Evolutionary conservation across 2,797 vertebrate species (phyloP).

Genomic region (Eremophila alpestris): DNA sequence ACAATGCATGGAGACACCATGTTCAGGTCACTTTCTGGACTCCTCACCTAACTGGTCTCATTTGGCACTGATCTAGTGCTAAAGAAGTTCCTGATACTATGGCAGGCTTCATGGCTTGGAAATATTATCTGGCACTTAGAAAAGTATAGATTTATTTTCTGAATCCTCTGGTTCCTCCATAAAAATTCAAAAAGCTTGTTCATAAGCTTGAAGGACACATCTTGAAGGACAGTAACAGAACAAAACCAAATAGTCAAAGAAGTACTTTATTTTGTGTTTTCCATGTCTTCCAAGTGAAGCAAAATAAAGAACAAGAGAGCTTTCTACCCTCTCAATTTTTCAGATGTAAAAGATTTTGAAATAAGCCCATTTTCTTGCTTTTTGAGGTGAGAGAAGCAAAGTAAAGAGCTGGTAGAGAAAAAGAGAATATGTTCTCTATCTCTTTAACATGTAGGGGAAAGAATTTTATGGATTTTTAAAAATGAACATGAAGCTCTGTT

Average conservation of each 20-base stretch:
- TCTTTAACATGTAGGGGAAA: not conserved
- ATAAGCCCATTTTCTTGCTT: not conserved
- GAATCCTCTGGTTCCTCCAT: not conserved
- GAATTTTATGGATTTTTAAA: not conserved
- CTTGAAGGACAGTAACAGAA: not conserved
- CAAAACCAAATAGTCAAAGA: not conserved
- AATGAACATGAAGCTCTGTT: not conserved
- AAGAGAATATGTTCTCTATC: not conserved
- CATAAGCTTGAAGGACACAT: not conserved
- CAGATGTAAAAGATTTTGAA: not conserved
- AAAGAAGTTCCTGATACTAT: not conserved
- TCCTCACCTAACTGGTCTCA: not conserved
- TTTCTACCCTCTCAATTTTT: not conserved
- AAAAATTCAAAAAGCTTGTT: conserved; percentile 5
- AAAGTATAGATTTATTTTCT: not conserved
- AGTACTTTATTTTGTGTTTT: not conserved
- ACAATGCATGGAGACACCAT: not conserved
- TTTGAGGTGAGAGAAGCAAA: not conserved
- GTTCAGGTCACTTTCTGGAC: not conserved
- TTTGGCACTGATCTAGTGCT: not conserved
- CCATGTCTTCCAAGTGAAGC: not conserved
- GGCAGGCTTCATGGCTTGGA: not conserved
- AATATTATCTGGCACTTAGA: not conserved
- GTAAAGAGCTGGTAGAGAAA: not conserved
- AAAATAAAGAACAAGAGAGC: not conserved